phyloP scores from a whole-genome alignment of 1,140 invertebrate genomes.

The Drosophila pallidifrons region DNA sequence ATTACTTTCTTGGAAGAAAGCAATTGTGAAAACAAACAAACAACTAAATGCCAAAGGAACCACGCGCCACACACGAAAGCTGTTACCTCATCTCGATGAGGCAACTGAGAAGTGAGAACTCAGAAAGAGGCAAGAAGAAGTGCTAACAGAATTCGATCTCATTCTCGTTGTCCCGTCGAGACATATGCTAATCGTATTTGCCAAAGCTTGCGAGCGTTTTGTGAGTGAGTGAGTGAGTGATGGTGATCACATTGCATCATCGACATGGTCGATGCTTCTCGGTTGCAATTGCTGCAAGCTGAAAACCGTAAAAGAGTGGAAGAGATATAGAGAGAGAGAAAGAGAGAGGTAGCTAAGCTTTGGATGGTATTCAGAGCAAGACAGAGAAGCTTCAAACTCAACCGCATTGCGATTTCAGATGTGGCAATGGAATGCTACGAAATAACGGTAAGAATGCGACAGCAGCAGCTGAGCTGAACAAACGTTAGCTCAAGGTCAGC shows the following conservation, averaged over 20 bases:
- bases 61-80: too few relatives aligned
- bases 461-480: slow-evolving; percentile 6
- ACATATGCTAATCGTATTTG: neutral
- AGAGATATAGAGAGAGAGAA: neutral
- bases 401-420: slow-evolving; percentile 38
- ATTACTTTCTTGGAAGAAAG: too few relatives aligned
- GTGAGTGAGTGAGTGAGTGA: slow-evolving; percentile 4
- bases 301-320: slow-evolving; percentile 2
- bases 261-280: slow-evolving; percentile 52
- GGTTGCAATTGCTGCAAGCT: slow-evolving; percentile 30
- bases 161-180: neutral
- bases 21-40: too few relatives aligned
- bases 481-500: slow-evolving; percentile 44
- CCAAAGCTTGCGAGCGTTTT: neutral
- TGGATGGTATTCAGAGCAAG: slow-evolving; percentile 76
- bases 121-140: neutral
- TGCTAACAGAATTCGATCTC: neutral
- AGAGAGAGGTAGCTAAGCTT: slow-evolving; percentile 7
- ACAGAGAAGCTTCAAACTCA: slow-evolving; percentile 32
- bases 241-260: slow-evolving; percentile 55
- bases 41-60: too few relatives aligned
- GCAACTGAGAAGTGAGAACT: neutral
- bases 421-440: slow-evolving; percentile 40
- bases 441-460: slow-evolving; percentile 55
- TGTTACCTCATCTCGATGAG: too few relatives aligned